Conservation (phyloP, 1,140 invertebrate species). For the Drosophila sproati region DNA sequence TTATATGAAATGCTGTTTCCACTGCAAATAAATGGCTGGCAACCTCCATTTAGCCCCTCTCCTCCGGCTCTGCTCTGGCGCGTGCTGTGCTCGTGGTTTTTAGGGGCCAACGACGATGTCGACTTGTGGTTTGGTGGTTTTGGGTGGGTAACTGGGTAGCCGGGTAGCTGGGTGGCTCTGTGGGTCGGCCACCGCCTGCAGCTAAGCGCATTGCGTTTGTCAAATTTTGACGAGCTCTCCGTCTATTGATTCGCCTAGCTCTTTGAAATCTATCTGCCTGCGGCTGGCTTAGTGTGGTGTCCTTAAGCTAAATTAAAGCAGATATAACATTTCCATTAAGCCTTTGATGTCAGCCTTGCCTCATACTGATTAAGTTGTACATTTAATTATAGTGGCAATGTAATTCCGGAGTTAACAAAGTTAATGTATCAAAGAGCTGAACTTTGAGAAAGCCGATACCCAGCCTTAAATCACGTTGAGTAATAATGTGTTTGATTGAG, state of each 20-base stretch:
- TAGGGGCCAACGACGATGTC: slow-evolving; percentile 1
- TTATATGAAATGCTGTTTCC: neutral
- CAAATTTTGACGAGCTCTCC: slow-evolving; percentile 56
- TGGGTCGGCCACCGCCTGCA: slow-evolving; percentile 55
- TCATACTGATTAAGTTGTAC: slow-evolving; percentile 55
- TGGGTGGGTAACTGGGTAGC: slow-evolving; percentile 39
- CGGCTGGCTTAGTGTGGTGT: slow-evolving; percentile 29
- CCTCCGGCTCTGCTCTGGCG: slow-evolving; percentile 6
- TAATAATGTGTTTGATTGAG: slow-evolving; percentile 29
- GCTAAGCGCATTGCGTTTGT: slow-evolving; percentile 75
- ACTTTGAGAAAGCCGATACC: slow-evolving; percentile 9
- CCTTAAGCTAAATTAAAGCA: slow-evolving; percentile 60
- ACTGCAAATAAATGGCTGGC: neutral
- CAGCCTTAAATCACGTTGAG: neutral
- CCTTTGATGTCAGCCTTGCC: slow-evolving; percentile 60
- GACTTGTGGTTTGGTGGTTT: slow-evolving; percentile 22
- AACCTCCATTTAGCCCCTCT: neutral
- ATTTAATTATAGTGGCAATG: slow-evolving; percentile 47
- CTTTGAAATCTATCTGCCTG: slow-evolving; percentile 54
- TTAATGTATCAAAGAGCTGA: neutral
- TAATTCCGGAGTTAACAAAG: slow-evolving; percentile 7
- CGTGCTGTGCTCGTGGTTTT: slow-evolving; percentile 25
- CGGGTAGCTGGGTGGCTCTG: slow-evolving; percentile 1
- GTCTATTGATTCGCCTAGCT: slow-evolving; percentile 61
- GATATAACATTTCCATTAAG: slow-evolving; percentile 74